Evolutionary conservation across 2,113 vertebrate genomes (phyloP), one percentile per base, ranked within the genome.

Genomic region (Theristicus caerulescens): DNA sequence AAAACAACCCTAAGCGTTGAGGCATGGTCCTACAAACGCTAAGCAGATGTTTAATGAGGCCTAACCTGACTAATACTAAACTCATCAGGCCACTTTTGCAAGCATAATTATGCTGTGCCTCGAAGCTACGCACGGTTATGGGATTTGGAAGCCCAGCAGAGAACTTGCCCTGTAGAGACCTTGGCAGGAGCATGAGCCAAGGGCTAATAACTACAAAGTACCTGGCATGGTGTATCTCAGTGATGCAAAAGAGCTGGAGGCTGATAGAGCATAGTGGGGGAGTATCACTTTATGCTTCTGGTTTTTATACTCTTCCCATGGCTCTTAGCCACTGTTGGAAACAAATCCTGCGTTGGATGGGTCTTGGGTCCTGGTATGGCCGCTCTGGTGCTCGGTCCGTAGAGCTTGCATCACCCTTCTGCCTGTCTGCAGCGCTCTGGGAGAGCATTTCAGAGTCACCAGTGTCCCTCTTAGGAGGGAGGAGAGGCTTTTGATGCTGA

Each of bases 1-100:
- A 74, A 74, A 66, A 5, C 76, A 69, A 34, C 36, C 42, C 58
- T 42, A 40, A 88, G 61, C 36, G 14, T 42, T 67, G 79, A 84
- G 94, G 88, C 85, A 83, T 16, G 58, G 85, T 27, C 82, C 69
- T 76, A 20, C 72, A 95, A 92, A 95, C 27, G 0, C 85, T 67
- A 66, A 95, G 88, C 93, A 96, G 88, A 96, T 92, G 91, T 95
- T 86, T 77, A 80, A 96, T 34, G 67, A 86, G 78, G 52, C 78
- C 73, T 93, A 69, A 96, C 91, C 58, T 80, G 77, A 49, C 84
- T 83, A 84, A 95, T 77, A 31, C 67, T 69, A 27, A 87, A 42
- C 58, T 77, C 46, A 47, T 78, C 46, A 12, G 67, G 62, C 42
- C n/a, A 8, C 85, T 93, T 67, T 42, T 27, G 67, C 42, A 61